These are phyloP conservation scores for Trichosurus vulpecula DNA, from an alignment of 2,797 vertebrate species.

Conservation along the genomic window DNA sequence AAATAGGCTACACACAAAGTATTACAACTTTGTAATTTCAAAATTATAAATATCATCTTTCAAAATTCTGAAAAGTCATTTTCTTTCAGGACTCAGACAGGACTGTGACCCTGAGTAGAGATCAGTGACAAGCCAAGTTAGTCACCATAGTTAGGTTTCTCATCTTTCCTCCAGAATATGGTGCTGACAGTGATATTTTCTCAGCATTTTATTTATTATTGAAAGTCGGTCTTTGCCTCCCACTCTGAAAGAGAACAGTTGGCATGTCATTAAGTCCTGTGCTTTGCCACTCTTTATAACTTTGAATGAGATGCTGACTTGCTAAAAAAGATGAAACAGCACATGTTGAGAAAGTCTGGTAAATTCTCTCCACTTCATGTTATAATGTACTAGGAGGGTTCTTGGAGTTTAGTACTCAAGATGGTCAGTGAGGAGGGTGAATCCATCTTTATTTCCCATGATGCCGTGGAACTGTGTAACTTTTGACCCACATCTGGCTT, in stretches of 20 bases:
- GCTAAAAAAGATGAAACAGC: background rate
- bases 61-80: conserved; percentile 32
- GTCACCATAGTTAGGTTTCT: background rate
- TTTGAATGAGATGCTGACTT: background rate
- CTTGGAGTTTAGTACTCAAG: background rate
- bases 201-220: background rate
- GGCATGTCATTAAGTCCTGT: background rate
- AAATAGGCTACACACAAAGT: background rate
- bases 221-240: conserved; percentile 44
- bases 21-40: conserved; percentile 8
- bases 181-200: conserved; percentile 4
- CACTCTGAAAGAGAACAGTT: conserved; percentile 35
- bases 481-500: conserved; percentile 29
- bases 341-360: background rate
- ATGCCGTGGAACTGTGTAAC: background rate
- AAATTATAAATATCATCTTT: background rate
- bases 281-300: background rate
- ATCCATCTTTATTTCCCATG: background rate
- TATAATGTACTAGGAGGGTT: background rate
- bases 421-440: background rate
- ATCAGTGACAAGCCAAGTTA: background rate
- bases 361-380: conserved; percentile 1
- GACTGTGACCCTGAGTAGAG: background rate
- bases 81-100: background rate
- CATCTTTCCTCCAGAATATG: conserved; percentile 13